Percentiles rank a stretch among this genome's conserved stretches.
Evolutionary conservation across 1,140 invertebrate genomes (phyloP).

Genomic region (Lethocerus indicus): DNA sequence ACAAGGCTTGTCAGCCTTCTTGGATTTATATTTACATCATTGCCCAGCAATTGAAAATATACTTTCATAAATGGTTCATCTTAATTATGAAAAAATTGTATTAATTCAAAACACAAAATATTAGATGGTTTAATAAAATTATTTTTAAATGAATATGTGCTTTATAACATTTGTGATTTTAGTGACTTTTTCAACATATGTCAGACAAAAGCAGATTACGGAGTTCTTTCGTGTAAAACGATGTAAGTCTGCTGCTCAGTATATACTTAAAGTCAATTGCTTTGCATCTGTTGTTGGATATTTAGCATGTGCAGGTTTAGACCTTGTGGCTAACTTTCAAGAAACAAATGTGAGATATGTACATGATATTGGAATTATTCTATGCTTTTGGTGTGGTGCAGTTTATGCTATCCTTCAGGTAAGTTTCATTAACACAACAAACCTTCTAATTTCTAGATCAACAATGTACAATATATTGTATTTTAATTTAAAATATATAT

Average conservation of each 20-base stretch:
- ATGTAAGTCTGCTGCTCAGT: not conserved
- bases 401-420: slow-evolving; percentile 13
- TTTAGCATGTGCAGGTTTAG: slow-evolving; percentile 6
- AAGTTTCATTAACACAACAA: not conserved
- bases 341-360: not conserved
- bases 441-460: not conserved
- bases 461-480: not conserved
- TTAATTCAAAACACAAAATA: no score
- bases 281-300: slow-evolving; percentile 2
- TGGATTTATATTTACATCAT: no score
- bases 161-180: not conserved
- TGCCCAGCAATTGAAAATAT: no score
- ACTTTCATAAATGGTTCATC: no score
- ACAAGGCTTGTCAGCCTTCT: not conserved
- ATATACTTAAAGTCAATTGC: slow-evolving; percentile 4
- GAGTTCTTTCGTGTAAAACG: slow-evolving; percentile 7
- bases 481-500: not conserved
- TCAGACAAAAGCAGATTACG: slow-evolving; percentile 11
- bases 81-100: no score
- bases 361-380: slow-evolving; percentile 3
- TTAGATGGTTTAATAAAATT: not conserved
- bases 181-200: slow-evolving; percentile 14
- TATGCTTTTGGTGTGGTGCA: slow-evolving; percentile 8
- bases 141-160: not conserved
- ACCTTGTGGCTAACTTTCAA: slow-evolving; percentile 13